Conservation (phyloP, 1,140 invertebrate genomes). For the Teleopsis dalmanni region DNA sequence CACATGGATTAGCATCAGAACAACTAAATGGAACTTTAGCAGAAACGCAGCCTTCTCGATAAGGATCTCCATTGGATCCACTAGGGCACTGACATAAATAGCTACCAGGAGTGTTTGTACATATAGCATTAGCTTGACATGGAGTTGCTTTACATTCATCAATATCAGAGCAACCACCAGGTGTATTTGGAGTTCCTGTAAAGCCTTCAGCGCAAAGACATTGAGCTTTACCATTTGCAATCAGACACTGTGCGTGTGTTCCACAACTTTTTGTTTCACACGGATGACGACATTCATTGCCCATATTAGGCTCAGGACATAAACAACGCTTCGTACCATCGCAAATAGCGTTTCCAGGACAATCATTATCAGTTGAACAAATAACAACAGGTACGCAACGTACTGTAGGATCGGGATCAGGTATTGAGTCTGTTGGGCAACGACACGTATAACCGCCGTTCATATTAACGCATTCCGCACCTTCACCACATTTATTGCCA, state of each 20-base stretch:
- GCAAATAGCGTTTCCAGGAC: slow-evolving; percentile 84
- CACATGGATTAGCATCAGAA: slow-evolving; percentile 66
- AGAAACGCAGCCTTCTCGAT: slow-evolving; percentile 61
- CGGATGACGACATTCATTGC: slow-evolving; percentile 86
- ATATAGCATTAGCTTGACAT: slow-evolving; percentile 74
- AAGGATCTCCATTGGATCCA: slow-evolving; percentile 63
- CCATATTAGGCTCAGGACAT: slow-evolving; percentile 83
- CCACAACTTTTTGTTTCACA: slow-evolving; percentile 80
- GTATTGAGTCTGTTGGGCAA: slow-evolving; percentile 71
- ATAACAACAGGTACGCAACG: slow-evolving; percentile 73
- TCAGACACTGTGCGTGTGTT: slow-evolving; percentile 81
- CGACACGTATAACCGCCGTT: slow-evolving; percentile 69
- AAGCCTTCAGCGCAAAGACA: slow-evolving; percentile 76
- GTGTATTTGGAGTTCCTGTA: slow-evolving; percentile 58
- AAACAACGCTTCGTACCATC: slow-evolving; percentile 67
- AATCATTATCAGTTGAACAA: slow-evolving; percentile 66
- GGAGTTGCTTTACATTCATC: slow-evolving; percentile 73
- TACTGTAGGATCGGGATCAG: slow-evolving; percentile 70
- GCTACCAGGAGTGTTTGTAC: slow-evolving; percentile 77
- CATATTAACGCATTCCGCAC: slow-evolving; percentile 71
- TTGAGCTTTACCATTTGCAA: slow-evolving; percentile 72
- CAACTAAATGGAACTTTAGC: slow-evolving; percentile 58
- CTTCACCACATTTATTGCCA: slow-evolving; percentile 62
- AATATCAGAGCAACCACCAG: slow-evolving; percentile 75
- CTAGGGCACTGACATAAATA: slow-evolving; percentile 83